Evolutionary conservation across 2,797 vertebrate genomes (phyloP).

Genomic region (Clarias fuscus): DNA sequence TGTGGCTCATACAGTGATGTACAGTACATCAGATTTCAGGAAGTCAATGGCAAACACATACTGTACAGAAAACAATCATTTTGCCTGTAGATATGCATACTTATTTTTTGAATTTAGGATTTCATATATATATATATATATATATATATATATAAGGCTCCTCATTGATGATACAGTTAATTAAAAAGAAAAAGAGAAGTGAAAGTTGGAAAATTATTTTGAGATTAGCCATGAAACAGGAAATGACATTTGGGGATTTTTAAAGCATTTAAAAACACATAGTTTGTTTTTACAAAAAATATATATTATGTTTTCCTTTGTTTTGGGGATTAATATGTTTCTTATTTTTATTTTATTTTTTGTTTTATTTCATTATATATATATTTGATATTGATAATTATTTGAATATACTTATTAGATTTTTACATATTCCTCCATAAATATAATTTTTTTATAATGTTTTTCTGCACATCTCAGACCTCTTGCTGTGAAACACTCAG

Average conservation of each 20-base stretch:
- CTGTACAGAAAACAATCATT: neutral
- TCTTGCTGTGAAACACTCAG: neutral
- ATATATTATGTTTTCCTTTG: neutral
- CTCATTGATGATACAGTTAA: neutral
- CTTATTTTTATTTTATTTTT: neutral
- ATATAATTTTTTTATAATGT: neutral
- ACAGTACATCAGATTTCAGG: neutral
- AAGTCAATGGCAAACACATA: neutral
- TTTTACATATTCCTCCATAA: neutral
- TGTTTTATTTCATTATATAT: neutral
- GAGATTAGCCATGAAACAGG: neutral
- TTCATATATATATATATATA: too few relatives aligned
- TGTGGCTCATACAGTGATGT: neutral
- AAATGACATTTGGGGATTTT: neutral
- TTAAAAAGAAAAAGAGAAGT: neutral
- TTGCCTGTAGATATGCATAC: neutral
- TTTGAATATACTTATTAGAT: neutral
- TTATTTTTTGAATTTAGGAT: neutral
- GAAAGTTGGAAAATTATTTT: neutral
- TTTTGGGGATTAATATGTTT: neutral
- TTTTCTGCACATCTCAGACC: neutral
- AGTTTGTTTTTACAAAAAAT: neutral
- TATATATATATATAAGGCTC: too few relatives aligned
- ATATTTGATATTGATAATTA: too few relatives aligned
- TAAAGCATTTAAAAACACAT: neutral